phyloP scores from a whole-genome alignment of 2,888 invertebrate species.

The Tuberolachnus salignus region DNA sequence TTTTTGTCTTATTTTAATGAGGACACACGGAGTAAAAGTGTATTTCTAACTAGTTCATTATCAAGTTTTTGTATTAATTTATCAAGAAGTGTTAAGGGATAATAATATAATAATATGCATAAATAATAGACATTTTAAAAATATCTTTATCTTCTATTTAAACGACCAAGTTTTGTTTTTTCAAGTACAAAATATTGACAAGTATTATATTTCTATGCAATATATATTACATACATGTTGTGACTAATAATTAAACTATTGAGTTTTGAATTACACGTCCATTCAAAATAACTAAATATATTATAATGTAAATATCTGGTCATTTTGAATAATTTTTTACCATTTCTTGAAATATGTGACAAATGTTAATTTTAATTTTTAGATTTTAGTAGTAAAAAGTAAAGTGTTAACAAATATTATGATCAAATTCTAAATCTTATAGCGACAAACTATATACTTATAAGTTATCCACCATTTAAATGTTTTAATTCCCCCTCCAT shows the following conservation, averaged over 20 bases:
- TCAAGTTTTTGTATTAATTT: not conserved
- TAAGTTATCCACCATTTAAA: no score
- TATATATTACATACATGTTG: not conserved
- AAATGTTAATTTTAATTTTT: no score
- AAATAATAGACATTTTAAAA: not conserved
- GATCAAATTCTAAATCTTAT: no score
- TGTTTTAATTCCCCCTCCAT: no score
- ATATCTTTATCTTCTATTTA: not conserved
- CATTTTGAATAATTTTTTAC: no score
- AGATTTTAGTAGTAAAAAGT: no score
- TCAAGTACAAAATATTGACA: not conserved
- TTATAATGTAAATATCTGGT: no score
- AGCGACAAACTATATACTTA: no score
- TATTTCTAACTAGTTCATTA: not conserved
- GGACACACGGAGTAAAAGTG: no score
- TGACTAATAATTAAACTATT: slow-evolving; percentile 3
- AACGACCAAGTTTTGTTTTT: slow-evolving; percentile 3
- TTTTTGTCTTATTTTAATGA: not conserved
- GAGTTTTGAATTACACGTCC: not conserved
- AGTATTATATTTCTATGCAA: not conserved
- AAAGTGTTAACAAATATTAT: no score
- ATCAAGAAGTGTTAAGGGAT: not conserved
- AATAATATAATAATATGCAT: not conserved
- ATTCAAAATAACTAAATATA: not conserved
- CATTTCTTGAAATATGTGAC: no score